Evolutionary conservation across 1,140 invertebrate species (phyloP).

Genomic region (Ceratina australensis): DNA sequence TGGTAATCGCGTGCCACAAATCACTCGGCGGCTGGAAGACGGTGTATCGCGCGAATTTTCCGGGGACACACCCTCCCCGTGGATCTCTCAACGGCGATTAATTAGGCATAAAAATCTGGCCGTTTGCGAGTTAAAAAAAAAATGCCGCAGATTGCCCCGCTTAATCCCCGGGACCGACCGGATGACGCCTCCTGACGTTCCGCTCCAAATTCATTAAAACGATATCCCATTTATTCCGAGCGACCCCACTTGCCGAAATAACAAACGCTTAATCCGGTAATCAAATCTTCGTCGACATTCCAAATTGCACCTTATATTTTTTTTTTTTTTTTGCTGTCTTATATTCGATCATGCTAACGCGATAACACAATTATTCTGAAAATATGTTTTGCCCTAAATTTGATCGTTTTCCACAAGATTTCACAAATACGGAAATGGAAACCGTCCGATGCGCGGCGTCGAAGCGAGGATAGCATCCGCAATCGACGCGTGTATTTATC

Average conservation of each 20-base stretch:
- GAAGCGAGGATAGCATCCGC: background rate
- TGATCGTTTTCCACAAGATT: no score
- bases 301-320: no score
- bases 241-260: slow-evolving; percentile 39
- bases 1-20: slow-evolving; percentile 60
- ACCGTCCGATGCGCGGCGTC: no score
- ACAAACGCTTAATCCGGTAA: no score
- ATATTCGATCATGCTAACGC: no score
- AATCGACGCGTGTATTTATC: slow-evolving; percentile 53
- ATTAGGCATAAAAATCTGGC: slow-evolving; percentile 75
- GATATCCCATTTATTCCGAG: slow-evolving; percentile 69
- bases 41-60: slow-evolving; percentile 63
- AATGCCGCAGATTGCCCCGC: slow-evolving; percentile 75
- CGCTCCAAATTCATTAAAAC: slow-evolving; percentile 76
- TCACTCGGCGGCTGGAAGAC: slow-evolving; percentile 61
- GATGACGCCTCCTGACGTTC: slow-evolving; percentile 75
- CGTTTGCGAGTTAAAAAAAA: slow-evolving; percentile 67
- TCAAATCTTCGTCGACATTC: no score
- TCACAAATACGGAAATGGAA: no score
- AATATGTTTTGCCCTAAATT: no score
- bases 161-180: slow-evolving; percentile 71
- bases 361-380: no score
- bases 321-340: no score
- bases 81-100: slow-evolving; percentile 74
- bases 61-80: slow-evolving; percentile 47